Evolutionary conservation across 2,888 invertebrate genomes (phyloP), one percentile per base, ranked within the genome.

Genomic region (Eupithecia inturbata): DNA sequence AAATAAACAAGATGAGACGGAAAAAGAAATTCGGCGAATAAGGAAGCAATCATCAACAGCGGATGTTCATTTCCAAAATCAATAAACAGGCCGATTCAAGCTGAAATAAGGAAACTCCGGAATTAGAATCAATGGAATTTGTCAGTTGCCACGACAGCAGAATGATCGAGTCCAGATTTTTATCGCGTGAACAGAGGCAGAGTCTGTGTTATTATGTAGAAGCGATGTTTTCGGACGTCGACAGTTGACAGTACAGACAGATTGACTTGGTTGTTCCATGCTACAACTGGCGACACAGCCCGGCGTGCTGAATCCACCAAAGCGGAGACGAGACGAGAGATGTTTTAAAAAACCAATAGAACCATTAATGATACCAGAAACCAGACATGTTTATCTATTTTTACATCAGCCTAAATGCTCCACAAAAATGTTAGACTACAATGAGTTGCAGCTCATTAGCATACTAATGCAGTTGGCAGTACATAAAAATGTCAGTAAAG

Each of bases 401-500:
- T 60, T 19, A 26, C 14, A n/a, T 19, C 26, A 66, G 66, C 39
- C 22, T 39, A 10, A 36, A 66, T 41, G 39, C 26, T 12, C 26
- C 6, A 36, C 33, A 66, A 36, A 68, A 41, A n/a, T 5, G 39
- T 16, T 60, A 64, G n/a, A 33, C 57, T 28, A 70, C 45, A 62
- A 57, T 57, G 62, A 53, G 63, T 49, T 73, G 63, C 67, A 73
- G 62, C 39, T 28, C 26, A 70, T 73, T 70, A 70, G 49, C 70
- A 60, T 63, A 70, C 39, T 64, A 74, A 76, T 68, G 71, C 72
- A 77, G 41, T 67, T 49, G 28, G 60, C 71, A 77, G 53, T 67
- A 72, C 69, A 76, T 79, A 77, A 76, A 77, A 76, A 60, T 73
- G 75, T 71, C 79, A 74, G 78, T 70, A 64, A 75, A 62, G 68